Evolutionary conservation across 1,140 invertebrate genomes (phyloP).

Genomic region (Aethina tumida): DNA sequence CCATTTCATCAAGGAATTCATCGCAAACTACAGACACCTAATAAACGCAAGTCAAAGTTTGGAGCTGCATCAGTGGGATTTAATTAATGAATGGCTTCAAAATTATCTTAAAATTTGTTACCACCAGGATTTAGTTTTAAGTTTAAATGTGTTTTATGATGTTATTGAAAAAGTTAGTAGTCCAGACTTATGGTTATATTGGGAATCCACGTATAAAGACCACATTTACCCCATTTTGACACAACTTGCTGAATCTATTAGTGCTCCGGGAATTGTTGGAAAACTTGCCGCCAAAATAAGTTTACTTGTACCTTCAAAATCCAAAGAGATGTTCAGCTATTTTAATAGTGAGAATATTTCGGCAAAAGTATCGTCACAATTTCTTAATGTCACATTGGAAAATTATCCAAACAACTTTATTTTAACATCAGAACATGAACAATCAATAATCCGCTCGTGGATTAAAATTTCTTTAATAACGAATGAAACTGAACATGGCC

Average conservation of each 20-base stretch:
- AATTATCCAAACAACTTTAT: conserved; percentile 19
- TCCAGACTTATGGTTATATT: conserved; percentile 22
- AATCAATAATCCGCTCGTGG: conserved; percentile 21
- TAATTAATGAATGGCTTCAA: conserved; percentile 26
- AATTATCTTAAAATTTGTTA: conserved; percentile 26
- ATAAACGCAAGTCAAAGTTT: conserved; percentile 20
- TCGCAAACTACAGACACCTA: conserved; percentile 20
- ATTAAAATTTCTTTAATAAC: conserved; percentile 23
- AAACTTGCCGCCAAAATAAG: conserved; percentile 23
- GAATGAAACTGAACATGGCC: conserved; percentile 8
- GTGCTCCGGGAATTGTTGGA: conserved; percentile 17
- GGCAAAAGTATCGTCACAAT: conserved; percentile 16
- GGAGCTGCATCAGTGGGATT: conserved; percentile 24
- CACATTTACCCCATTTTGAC: conserved; percentile 24
- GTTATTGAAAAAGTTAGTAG: conserved; percentile 19
- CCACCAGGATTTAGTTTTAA: conserved; percentile 20
- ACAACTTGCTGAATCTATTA: conserved; percentile 14
- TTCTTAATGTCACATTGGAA: conserved; percentile 17
- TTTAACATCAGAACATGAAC: conserved; percentile 21
- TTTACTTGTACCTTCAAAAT: conserved; percentile 13
- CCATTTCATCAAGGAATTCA: conserved; percentile 23
- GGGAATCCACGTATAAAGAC: conserved; percentile 21
- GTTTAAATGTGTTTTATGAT: conserved; percentile 19
- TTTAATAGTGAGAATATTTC: conserved; percentile 19
- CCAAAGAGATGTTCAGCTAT: conserved; percentile 17